Evolutionary conservation across 2,888 invertebrate species (phyloP).

Genomic region (Phytoseiulus persimilis): DNA sequence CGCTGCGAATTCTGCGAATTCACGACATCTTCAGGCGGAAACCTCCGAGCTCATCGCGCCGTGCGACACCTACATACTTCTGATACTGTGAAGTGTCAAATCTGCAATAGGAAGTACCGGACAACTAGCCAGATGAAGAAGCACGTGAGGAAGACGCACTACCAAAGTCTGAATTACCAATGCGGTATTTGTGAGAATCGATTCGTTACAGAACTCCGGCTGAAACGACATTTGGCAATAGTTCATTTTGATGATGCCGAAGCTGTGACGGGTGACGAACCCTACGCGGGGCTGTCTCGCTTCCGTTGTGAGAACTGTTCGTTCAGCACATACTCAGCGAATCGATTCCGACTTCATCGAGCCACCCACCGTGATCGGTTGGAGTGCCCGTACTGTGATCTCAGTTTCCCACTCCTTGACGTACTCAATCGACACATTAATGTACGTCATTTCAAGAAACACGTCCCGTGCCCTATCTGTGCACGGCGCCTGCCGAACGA

Average conservation of each 20-base stretch:
- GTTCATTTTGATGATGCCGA: conserved; percentile 29
- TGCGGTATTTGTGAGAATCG: conserved; percentile 31
- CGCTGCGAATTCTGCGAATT: conserved; percentile 34
- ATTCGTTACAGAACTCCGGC: conserved; percentile 23
- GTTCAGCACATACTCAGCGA: conserved; percentile 26
- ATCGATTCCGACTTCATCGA: conserved; percentile 18
- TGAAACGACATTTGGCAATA: conserved; percentile 16
- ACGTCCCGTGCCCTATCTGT: conserved; percentile 21
- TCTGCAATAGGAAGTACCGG: conserved; percentile 15
- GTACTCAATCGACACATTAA: conserved; percentile 27
- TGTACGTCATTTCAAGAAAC: conserved; percentile 14
- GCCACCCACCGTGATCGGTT: conserved; percentile 27
- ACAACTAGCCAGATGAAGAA: conserved; percentile 16
- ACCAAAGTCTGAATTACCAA: conserved; percentile 15
- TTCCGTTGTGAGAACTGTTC: conserved; percentile 21
- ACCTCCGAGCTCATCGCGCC: conserved; percentile 20
- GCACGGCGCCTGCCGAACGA: conserved; percentile 12
- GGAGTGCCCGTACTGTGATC: conserved; percentile 22
- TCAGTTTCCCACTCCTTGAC: conserved; percentile 17
- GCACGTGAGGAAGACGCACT: conserved; percentile 16
- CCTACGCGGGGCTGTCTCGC: conserved; percentile 6
- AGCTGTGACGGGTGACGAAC: neutral
- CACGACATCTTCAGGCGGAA: conserved; percentile 9
- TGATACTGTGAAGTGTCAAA: neutral
- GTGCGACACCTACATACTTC: conserved; percentile 7